Percentiles rank a stretch among this genome's conserved stretches.
Conservation (phyloP, 2,797 vertebrate genomes). For the Megaceryle alcyon region DNA sequence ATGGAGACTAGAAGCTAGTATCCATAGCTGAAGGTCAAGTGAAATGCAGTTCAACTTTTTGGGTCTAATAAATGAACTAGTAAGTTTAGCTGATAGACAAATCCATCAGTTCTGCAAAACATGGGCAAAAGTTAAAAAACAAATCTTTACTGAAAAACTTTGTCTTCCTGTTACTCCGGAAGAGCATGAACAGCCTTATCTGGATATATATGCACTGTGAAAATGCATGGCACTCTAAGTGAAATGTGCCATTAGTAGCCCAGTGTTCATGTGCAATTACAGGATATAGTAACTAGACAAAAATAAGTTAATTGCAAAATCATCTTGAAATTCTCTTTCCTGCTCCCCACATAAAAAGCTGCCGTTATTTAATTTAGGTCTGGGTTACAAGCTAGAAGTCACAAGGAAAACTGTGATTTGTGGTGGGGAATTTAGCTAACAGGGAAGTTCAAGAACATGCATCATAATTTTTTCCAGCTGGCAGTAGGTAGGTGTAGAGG, state of each 20-base stretch:
- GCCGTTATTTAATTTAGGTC: background rate
- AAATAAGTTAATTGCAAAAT: background rate
- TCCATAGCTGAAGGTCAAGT: background rate
- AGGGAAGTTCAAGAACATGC: background rate
- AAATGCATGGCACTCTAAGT: background rate
- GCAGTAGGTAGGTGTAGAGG: background rate
- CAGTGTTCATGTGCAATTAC: background rate
- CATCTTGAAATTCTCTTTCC: background rate
- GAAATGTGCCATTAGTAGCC: background rate
- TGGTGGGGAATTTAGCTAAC: background rate
- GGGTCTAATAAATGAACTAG: background rate
- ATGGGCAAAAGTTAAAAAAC: background rate
- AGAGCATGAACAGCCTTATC: background rate
- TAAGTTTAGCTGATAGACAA: background rate
- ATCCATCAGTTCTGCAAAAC: background rate
- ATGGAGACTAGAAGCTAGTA: background rate
- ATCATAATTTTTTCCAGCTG: background rate
- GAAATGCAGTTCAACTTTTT: background rate
- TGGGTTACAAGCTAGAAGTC: background rate
- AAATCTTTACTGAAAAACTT: background rate
- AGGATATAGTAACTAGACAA: background rate
- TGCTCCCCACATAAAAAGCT: background rate
- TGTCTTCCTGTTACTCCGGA: background rate
- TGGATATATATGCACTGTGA: background rate
- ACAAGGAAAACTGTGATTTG: background rate